These are phyloP conservation scores for Brachionus rubens DNA, from an alignment of 1,140 invertebrate species.

Conservation along the genomic window DNA sequence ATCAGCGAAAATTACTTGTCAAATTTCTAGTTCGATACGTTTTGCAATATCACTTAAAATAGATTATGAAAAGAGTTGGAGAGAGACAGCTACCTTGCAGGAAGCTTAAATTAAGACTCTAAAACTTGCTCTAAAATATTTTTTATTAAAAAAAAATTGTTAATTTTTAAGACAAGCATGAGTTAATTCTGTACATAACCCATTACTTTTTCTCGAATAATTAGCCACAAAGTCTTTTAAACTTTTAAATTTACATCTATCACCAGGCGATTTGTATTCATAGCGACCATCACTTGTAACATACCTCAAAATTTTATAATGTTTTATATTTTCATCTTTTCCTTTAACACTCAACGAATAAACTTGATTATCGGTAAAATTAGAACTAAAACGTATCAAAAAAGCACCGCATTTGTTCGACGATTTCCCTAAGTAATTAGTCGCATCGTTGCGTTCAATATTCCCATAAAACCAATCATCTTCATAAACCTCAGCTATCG, in stretches of 20 bases:
- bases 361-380: neutral
- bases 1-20: too few relatives aligned
- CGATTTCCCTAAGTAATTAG: neutral
- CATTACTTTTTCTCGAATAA: neutral
- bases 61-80: too few relatives aligned
- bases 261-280: neutral
- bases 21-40: too few relatives aligned
- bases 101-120: too few relatives aligned
- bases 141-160: too few relatives aligned
- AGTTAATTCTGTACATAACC: neutral
- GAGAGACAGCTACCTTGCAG: too few relatives aligned
- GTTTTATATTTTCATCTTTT: neutral
- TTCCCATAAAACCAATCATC: slow-evolving; percentile 8
- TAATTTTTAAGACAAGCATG: neutral
- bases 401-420: neutral
- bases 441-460: neutral
- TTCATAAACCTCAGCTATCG: neutral
- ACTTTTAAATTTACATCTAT: neutral
- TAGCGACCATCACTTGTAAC: neutral
- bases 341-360: neutral
- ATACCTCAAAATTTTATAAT: neutral
- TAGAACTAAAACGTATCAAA: neutral
- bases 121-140: too few relatives aligned
- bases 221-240: neutral
- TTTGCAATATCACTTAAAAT: too few relatives aligned